phyloP scores from a whole-genome alignment of 2,113 vertebrate genomes.

The Rousettus leschenaultii region DNA sequence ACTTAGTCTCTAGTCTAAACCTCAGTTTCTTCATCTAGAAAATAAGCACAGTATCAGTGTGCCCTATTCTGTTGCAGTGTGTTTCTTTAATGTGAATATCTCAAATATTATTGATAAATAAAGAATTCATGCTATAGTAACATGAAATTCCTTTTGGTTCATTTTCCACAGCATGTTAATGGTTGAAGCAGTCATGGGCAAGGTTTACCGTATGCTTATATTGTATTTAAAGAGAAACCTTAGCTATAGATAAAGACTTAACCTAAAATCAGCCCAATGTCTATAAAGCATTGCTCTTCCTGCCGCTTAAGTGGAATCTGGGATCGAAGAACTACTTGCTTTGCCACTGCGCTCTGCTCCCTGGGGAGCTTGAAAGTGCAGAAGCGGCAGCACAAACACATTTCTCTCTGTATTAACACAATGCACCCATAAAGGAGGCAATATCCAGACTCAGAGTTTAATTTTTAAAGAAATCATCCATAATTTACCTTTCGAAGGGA shows the following conservation, averaged over 20 bases:
- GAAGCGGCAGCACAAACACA: neutral
- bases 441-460: neutral
- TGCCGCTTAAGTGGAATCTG: neutral
- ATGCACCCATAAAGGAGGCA: neutral
- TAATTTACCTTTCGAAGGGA: neutral
- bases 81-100: neutral
- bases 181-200: neutral
- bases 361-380: neutral
- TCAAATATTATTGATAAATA: neutral
- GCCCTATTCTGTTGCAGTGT: neutral
- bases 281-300: neutral
- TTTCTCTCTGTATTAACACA: neutral
- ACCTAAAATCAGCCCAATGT: neutral
- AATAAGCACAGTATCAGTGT: neutral
- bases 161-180: neutral
- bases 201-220: neutral
- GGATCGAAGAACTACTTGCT: neutral
- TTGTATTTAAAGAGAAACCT: neutral
- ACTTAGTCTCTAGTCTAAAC: neutral
- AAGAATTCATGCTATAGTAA: neutral
- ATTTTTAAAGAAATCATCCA: neutral
- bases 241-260: neutral
- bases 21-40: neutral
- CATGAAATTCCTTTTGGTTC: neutral
- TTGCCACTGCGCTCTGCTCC: accelerated